Evolutionary conservation across 2,888 invertebrate genomes (phyloP).

Genomic region (Ophion obscuratus): DNA sequence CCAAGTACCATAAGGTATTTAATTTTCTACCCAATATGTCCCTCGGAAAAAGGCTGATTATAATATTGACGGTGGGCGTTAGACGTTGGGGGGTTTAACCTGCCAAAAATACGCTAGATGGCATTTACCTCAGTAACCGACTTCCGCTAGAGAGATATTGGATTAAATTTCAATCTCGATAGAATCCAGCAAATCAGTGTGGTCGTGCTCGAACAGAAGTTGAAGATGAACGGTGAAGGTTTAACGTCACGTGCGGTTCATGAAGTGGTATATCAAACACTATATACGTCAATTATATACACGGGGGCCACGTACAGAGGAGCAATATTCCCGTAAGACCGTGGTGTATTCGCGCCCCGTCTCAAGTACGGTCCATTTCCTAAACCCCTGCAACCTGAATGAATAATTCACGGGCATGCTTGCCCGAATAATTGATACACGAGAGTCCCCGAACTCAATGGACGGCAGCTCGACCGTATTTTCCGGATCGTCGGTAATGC

Average conservation of each 20-base stretch:
- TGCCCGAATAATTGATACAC: slow-evolving; percentile 79
- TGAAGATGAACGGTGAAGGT: slow-evolving; percentile 61
- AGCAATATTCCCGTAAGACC: slow-evolving; percentile 38
- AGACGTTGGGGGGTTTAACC: not conserved
- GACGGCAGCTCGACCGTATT: slow-evolving; percentile 68
- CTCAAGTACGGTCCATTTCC: slow-evolving; percentile 49
- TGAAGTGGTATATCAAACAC: slow-evolving; percentile 67
- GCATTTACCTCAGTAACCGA: not conserved
- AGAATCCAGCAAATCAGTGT: slow-evolving; percentile 37
- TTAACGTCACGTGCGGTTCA: slow-evolving; percentile 68
- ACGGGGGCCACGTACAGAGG: slow-evolving; percentile 6
- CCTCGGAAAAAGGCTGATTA: too few species aligned
- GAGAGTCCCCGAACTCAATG: slow-evolving; percentile 66
- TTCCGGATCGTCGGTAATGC: slow-evolving; percentile 70
- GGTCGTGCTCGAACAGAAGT: slow-evolving; percentile 11
- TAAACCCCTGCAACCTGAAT: slow-evolving; percentile 56
- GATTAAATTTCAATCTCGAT: slow-evolving; percentile 38
- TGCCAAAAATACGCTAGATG: not conserved
- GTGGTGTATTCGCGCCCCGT: slow-evolving; percentile 30
- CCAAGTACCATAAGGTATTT: too few species aligned
- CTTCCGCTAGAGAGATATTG: slow-evolving; percentile 15
- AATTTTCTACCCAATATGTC: too few species aligned
- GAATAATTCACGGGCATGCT: slow-evolving; percentile 77
- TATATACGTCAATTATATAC: slow-evolving; percentile 26
- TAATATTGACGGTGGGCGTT: too few species aligned